phyloP scores from a whole-genome alignment of 1,140 invertebrate species.

The Camponotus pennsylvanicus region DNA sequence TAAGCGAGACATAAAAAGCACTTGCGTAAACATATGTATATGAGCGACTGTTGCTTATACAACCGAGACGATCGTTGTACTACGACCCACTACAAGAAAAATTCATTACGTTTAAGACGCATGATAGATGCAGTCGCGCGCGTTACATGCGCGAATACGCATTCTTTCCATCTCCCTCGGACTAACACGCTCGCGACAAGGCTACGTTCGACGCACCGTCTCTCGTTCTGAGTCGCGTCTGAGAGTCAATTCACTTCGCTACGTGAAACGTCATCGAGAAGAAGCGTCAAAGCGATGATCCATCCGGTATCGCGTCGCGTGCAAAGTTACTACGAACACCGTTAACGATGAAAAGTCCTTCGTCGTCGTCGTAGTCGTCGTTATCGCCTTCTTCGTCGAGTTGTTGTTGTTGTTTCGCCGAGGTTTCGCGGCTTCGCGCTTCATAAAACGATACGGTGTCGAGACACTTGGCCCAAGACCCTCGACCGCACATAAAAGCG shows the following conservation, averaged over 20 bases:
- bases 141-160: neutral
- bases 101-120: slow-evolving; percentile 30
- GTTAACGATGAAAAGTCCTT: slow-evolving; percentile 65
- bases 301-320: slow-evolving; percentile 33
- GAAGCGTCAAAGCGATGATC: slow-evolving; percentile 5
- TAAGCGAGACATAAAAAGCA: neutral
- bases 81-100: slow-evolving; percentile 12
- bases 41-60: neutral
- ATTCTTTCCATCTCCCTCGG: neutral
- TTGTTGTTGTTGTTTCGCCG: slow-evolving; percentile 7
- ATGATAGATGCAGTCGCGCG: slow-evolving; percentile 1
- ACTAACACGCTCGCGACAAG: slow-evolving; percentile 14
- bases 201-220: slow-evolving; percentile 16
- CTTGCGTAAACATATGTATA: neutral
- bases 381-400: slow-evolving; percentile 14
- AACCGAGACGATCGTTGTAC: neutral
- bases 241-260: slow-evolving; percentile 49
- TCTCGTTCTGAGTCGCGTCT: slow-evolving; percentile 26
- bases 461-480: neutral
- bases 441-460: slow-evolving; percentile 7
- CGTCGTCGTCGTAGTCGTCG: slow-evolving; percentile 22
- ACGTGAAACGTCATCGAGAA: slow-evolving; percentile 61
- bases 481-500: slow-evolving; percentile 22
- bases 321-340: slow-evolving; percentile 75
- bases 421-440: slow-evolving; percentile 5